These are phyloP conservation scores for Spheniscus mendiculus DNA, from an alignment of 2,113 vertebrate species.

Conservation along the genomic window DNA sequence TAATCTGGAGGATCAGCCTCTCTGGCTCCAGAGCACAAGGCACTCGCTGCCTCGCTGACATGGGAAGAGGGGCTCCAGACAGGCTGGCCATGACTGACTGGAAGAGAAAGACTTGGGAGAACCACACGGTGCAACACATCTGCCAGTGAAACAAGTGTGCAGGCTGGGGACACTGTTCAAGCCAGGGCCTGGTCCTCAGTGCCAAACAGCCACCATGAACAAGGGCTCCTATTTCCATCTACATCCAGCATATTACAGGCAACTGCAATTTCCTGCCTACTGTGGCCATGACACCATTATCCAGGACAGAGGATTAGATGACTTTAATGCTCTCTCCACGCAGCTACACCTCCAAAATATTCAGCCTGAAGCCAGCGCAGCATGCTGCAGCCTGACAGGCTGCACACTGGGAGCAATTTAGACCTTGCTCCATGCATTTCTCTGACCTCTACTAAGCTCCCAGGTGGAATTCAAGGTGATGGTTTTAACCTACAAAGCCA, in stretches of 20 bases:
- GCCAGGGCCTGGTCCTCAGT: neutral
- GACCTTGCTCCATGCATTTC: neutral
- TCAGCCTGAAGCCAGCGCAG: neutral
- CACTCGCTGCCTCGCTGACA: fast-evolving
- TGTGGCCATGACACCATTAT: neutral
- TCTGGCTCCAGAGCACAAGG: neutral
- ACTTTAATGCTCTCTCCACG: neutral
- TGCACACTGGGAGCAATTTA: neutral
- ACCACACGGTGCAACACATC: neutral
- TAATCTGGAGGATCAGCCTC: neutral
- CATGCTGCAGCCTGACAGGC: neutral
- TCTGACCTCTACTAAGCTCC: neutral
- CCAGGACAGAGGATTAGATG: neutral
- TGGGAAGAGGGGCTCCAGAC: neutral
- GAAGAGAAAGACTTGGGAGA: neutral
- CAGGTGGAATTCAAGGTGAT: slow-evolving; percentile 10
- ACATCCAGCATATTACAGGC: neutral
- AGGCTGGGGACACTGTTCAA: neutral
- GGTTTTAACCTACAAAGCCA: neutral
- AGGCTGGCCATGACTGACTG: neutral
- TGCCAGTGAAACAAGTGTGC: neutral
- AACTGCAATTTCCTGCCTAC: neutral
- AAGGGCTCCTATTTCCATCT: neutral
- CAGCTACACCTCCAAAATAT: neutral
- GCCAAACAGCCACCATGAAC: neutral